Evolutionary conservation across 2,888 invertebrate species (phyloP), one percentile per base, ranked within the genome.

Genomic region (Acrobasis repandana): DNA sequence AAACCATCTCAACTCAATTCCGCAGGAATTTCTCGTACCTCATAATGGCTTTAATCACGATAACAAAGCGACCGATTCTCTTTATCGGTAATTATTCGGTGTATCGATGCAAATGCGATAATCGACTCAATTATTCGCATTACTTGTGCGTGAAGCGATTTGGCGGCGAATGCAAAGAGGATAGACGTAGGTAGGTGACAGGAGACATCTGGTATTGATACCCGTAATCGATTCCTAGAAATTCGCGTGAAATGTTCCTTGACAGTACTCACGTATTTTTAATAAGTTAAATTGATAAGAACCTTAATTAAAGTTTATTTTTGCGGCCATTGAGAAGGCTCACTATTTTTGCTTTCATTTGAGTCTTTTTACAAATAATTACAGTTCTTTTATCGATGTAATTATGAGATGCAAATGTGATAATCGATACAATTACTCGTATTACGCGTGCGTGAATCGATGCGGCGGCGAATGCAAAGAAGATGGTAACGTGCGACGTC

Each of bases 41-140:
- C n/a, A 48, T 48, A 48, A 48, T 57, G 15, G 34, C 34, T 47
- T 57, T 57, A 57, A 57, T 57, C 46, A 15, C 28, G 28, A 28
- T 6, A 51, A 36, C 34, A 38, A 51, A 38, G 50, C n/a, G 18
- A 43, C 58, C 48, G 58, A 36, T 38, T 18, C 47, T 14, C 16
- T 47, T 49, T 58, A 46, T 34, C 51, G 52, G 47, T 60, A 60
- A 60, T 60, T 60, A 60, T 28, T 51, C 59, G 47, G 34, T 51
- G 60, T 52, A 60, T 60, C 52, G 60, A 60, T 59, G 59, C 59
- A 60, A 52, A 60, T 58, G 58, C 36, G 49, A 50, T 52, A 46
- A 60, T 60, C 46, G 52, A 10, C 1, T 20, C 43, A 56, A 43
- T 56, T 56, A 56, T 18, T 43, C 43, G 43, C 16, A 54, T 54